phyloP scores from a whole-genome alignment of 1,140 invertebrate genomes.

The Acyrthosiphon pisum region DNA sequence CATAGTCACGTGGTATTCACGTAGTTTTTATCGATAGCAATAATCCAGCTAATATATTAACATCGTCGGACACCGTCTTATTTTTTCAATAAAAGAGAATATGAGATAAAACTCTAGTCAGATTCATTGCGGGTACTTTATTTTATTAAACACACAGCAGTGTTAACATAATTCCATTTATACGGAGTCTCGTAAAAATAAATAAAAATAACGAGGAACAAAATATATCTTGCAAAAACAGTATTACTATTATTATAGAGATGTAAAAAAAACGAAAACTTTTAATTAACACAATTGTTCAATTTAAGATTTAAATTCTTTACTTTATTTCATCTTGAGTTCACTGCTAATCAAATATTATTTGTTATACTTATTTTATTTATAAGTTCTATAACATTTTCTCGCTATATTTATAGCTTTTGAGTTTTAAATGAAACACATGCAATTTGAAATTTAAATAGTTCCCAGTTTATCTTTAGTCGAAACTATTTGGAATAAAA shows the following conservation, averaged over 20 bases:
- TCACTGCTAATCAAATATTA: background rate
- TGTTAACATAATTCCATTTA: slow-evolving; percentile 3
- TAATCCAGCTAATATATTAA: background rate
- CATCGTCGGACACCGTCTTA: background rate
- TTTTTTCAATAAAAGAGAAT: background rate
- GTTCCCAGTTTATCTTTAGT: background rate
- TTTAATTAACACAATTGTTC: background rate
- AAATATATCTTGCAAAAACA: background rate
- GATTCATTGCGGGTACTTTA: background rate
- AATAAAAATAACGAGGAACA: background rate
- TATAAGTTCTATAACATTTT: background rate
- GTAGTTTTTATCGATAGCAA: background rate
- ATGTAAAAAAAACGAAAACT: background rate
- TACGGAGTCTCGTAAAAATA: background rate
- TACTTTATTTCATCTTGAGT: background rate
- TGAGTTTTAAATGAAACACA: background rate
- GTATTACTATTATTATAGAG: background rate
- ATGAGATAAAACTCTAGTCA: background rate
- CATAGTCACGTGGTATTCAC: background rate
- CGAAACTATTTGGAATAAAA: too few relatives aligned
- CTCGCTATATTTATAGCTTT: background rate
- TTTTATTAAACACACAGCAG: background rate
- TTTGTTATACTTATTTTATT: background rate
- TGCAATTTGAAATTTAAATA: background rate
- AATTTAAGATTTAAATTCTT: background rate